phyloP scores from a whole-genome alignment of 2,797 vertebrate species.

The Sebastes ruberrimus region DNA sequence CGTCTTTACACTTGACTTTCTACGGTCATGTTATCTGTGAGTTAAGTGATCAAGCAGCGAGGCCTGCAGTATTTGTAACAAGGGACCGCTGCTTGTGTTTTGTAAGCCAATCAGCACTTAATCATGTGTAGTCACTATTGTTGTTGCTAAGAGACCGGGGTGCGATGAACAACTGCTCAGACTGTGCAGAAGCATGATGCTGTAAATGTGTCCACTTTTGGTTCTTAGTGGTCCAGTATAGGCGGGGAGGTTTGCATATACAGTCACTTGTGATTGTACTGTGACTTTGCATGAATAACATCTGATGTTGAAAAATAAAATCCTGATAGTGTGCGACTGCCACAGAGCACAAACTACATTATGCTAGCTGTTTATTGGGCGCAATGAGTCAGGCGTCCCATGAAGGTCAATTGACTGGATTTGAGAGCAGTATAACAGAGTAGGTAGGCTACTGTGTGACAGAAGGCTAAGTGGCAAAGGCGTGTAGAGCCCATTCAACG shows the following conservation, averaged over 20 bases:
- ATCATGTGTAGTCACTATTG: conserved; percentile 58
- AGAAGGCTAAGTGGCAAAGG: conserved; percentile 71
- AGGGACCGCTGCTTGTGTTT: conserved; percentile 27
- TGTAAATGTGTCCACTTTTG: conserved; percentile 43
- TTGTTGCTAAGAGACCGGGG: conserved; percentile 73
- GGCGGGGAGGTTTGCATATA: conserved; percentile 7
- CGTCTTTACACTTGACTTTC: conserved; percentile 15
- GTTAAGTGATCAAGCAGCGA: conserved; percentile 19
- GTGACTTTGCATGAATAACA: conserved; percentile 54
- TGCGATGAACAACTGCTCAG: conserved; percentile 53
- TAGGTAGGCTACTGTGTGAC: conserved; percentile 57
- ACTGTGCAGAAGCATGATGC: conserved; percentile 35
- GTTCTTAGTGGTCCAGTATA: conserved; percentile 7
- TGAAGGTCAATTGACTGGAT: conserved; percentile 78
- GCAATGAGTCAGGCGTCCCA: conserved; percentile 65
- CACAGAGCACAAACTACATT: conserved; percentile 60
- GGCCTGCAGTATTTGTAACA: conserved; percentile 21
- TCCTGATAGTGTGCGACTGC: conserved; percentile 26
- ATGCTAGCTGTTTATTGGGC: conserved; percentile 68
- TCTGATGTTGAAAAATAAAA: conserved; percentile 38
- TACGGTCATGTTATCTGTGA: conserved; percentile 17
- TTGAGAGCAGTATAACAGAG: conserved; percentile 64
- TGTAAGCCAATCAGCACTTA: conserved; percentile 60
- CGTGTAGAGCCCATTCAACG: conserved; percentile 55
- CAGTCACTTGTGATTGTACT: conserved; percentile 12